Base-by-base conservation (phyloP, 2,888 invertebrate genomes). In the Yponomeuta sedellus region DNA sequence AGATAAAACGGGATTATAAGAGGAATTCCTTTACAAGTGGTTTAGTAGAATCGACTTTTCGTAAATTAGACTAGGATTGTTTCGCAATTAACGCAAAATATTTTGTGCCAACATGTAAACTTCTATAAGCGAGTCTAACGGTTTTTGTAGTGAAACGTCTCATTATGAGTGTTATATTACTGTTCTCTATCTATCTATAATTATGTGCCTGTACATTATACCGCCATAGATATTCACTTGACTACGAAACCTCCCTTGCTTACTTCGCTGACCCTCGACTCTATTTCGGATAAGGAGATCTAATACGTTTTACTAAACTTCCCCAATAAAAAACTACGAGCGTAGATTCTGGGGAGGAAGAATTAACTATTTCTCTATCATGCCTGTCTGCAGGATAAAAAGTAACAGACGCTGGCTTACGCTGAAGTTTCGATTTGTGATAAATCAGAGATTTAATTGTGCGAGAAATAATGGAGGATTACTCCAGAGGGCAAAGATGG, bases 381-480 rank as follows among this genome's bases (percentile, higher is more conserved):
- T 52, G 16, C 12, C 12, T 52, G 16, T 52, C 12, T 52, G 16
- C 16, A 16, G 44, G 44, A 16, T 52, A 52, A 52, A 52, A 52
- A 4, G 44, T 52, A 52, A 16, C 44, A 52, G 44, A 16, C 44
- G 3, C 44, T 52, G 3, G 44, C 44, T 52, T 16, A 52, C 16
- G 44, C 44, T 52, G 16, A 52, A 64, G 57, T 63, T 85, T 87
- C 89, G 86, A 88, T 89, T 87, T 87, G 85, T 85, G 72, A 88
- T 89, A 88, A 87, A 88, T 89, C 86, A 78, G 73, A 72, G 71
- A 85, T 85, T 90, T 89, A 89, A 90, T 88, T 89, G 87, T 78
- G 83, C 88, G 85, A 80, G 81, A 89, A 90, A 89, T 88, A 84
- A 86, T 86, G 85, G 25, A 57, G 88, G 87, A 87, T 88, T 89